Percentiles rank a stretch among this genome's conserved stretches.
These are phyloP conservation scores for Todus mexicanus DNA, from an alignment of 2,797 vertebrate genomes.

Conservation along the genomic window DNA sequence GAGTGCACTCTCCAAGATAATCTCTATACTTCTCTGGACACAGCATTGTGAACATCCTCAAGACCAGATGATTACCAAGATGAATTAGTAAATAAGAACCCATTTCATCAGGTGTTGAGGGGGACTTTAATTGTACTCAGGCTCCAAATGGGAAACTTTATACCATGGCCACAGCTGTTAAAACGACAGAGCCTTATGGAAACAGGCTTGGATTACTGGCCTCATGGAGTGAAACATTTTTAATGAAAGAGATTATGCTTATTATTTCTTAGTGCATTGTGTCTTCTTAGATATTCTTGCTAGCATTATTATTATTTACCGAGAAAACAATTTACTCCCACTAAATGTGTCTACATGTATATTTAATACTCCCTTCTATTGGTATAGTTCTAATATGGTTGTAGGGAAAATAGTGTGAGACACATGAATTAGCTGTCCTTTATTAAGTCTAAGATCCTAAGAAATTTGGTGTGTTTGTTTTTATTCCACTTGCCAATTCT, in stretches of 20 bases:
- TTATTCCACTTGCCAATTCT: neutral
- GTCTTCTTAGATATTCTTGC: neutral
- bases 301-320: neutral
- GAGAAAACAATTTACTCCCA: neutral
- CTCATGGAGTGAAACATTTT: slow-evolving; percentile 31
- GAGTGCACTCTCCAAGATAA: slow-evolving; percentile 14
- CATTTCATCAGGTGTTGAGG: slow-evolving; percentile 48
- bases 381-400: neutral
- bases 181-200: slow-evolving; percentile 40
- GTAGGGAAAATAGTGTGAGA: neutral
- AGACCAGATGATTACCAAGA: slow-evolving; percentile 1
- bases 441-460: neutral
- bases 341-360: neutral
- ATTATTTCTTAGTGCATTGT: slow-evolving; percentile 13
- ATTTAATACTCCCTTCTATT: neutral
- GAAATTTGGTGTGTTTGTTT: neutral
- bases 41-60: neutral
- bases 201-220: slow-evolving; percentile 49
- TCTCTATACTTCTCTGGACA: neutral
- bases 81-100: slow-evolving; percentile 43
- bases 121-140: slow-evolving; percentile 27
- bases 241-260: slow-evolving; percentile 37
- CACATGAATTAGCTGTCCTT: neutral
- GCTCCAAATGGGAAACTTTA: slow-evolving; percentile 57
- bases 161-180: slow-evolving; percentile 44